Conservation (phyloP, 2,888 invertebrate species). For the Norana najaformis region DNA sequence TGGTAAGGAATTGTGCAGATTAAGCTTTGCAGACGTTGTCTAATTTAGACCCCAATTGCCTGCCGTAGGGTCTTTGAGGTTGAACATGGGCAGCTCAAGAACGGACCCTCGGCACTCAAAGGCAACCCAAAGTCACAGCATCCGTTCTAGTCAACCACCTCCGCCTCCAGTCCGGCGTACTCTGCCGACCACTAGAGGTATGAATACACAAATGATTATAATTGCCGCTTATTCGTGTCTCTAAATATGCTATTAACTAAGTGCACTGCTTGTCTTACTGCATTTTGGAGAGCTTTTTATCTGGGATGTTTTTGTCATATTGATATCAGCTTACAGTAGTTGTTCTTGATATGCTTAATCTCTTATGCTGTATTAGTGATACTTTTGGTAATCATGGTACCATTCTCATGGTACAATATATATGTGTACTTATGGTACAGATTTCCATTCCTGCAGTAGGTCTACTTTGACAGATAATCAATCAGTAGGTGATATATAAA, state of each 20-base stretch:
- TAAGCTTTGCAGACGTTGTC: not conserved
- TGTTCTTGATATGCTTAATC: not conserved
- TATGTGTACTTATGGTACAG: too few relatives aligned
- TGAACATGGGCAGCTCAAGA: not conserved
- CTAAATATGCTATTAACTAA: not conserved
- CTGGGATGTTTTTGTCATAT: not conserved
- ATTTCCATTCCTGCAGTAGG: too few relatives aligned
- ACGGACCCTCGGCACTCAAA: not conserved
- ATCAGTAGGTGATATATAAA: not conserved
- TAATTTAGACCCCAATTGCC: not conserved
- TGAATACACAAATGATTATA: not conserved
- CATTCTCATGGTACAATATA: too few relatives aligned
- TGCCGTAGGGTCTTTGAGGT: not conserved
- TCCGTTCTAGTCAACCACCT: not conserved
- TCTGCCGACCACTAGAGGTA: not conserved
- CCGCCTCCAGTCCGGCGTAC: constrained; percentile 3
- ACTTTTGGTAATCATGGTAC: not conserved
- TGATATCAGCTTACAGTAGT: not conserved
- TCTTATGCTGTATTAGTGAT: not conserved
- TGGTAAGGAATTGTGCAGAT: not conserved
- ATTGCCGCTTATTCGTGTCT: not conserved
- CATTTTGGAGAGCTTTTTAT: not conserved
- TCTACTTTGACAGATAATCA: too few relatives aligned
- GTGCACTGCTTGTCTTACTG: not conserved
- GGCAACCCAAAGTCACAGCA: not conserved